Evolutionary conservation across 2,113 vertebrate genomes (phyloP), one percentile per base, ranked within the genome.

Genomic region (Pterocles gutturalis): DNA sequence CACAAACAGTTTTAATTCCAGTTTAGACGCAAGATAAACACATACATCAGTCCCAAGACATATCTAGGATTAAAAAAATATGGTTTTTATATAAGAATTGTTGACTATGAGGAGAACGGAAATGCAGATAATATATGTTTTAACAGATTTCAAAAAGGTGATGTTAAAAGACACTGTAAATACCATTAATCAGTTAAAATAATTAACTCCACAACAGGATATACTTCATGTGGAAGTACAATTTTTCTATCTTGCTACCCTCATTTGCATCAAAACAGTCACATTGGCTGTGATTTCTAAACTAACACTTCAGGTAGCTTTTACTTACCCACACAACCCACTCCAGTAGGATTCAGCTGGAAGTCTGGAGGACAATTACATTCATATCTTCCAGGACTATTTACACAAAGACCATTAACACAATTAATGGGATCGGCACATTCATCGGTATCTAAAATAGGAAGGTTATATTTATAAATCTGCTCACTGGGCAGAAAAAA

Each of bases 301-400:
- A 57, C 8, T 36, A 64, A 43, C 28, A 54, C 6, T 55, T 95
- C 9, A 58, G 7, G 38, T 11, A 67, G 31, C 3, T 91, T 95
- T 94, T 43, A 97, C 99, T 98, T 96, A 99, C 99, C 99, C 62
- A 99, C 98, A 93, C 99, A 99, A 36, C 98, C 99, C 66, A 99
- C 98, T 66, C 98, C 98, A 16, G 99, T 98, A 55, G 99, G 99
- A 90, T 99, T 99, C 70, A 99, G 97, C 71, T 99, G 98, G 87
- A 99, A 99, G 90, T 99, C 98, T 25, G 98, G 96, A 31, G 99
- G 99, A 69, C 99, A 99, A 53, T 99, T 99, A 89, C 99, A 99
- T 70, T 99, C 98, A 7, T 99, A 99, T n/a, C 98, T 98, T 73
- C 99, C 98, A 8, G 98, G 98, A 7, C 98, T 98, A 90, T 99